Evolutionary conservation across 2,888 invertebrate species (phyloP).

Genomic region (Nemotelus pantherinus): DNA sequence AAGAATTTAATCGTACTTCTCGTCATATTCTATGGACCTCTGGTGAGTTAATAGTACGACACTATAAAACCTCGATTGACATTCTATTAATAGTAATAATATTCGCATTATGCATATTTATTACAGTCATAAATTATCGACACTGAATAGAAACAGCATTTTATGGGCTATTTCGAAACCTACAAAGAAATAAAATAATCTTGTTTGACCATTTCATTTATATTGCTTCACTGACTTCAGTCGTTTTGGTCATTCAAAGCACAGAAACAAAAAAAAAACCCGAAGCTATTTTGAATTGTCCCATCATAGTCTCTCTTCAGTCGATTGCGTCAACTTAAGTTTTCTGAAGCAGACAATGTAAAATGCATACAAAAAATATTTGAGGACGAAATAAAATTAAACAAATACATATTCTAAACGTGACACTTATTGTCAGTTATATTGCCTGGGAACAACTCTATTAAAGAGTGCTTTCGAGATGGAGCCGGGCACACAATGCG

Average conservation of each 20-base stretch:
- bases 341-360: background rate
- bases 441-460: background rate
- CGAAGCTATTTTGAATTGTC: background rate
- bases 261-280: background rate
- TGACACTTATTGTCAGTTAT: background rate
- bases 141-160: background rate
- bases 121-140: conserved; percentile 2
- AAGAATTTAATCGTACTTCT: too few relatives aligned
- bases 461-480: background rate
- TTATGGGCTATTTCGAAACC: conserved; percentile 13
- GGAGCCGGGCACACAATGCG: background rate
- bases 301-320: background rate
- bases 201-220: conserved; percentile 7
- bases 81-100: conserved; percentile 12
- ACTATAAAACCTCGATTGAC: background rate
- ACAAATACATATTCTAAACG: conserved; percentile 10
- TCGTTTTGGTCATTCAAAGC: background rate
- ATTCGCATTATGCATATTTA: conserved; percentile 6
- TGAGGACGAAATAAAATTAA: background rate
- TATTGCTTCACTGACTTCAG: conserved; percentile 23
- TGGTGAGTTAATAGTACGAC: conserved; percentile 12
- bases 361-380: background rate
- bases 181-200: background rate
- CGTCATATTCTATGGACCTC: background rate
- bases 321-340: background rate